Percentiles rank a stretch among this genome's conserved stretches.
Evolutionary conservation across 2,888 invertebrate genomes (phyloP).

Genomic region (Dynastes maya): DNA sequence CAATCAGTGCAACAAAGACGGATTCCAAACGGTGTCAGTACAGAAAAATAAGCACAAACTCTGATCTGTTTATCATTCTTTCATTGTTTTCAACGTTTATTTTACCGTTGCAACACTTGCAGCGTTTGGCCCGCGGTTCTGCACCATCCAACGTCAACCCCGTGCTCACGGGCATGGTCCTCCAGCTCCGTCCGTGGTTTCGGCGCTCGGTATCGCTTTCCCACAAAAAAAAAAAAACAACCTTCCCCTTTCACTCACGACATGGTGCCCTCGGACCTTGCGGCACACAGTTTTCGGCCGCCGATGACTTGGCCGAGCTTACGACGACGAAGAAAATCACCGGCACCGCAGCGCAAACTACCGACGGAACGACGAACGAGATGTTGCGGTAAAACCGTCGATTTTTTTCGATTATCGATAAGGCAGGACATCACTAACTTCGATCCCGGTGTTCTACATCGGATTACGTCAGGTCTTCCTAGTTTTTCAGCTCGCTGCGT

Average conservation of each 20-base stretch:
- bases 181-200: slow-evolving; percentile 27
- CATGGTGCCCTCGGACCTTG: background rate
- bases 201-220: background rate
- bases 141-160: slow-evolving; percentile 73
- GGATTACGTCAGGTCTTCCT: no score
- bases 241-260: background rate
- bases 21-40: background rate
- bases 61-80: background rate
- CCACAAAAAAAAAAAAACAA: no score
- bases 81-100: slow-evolving; percentile 1
- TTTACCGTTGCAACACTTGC: slow-evolving; percentile 92
- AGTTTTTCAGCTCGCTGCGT: background rate
- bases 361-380: background rate
- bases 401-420: no score
- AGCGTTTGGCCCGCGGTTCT: slow-evolving; percentile 91
- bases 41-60: slow-evolving; percentile 3
- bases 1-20: no score
- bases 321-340: slow-evolving; percentile 62
- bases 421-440: no score
- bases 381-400: background rate
- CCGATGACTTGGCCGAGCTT: slow-evolving; percentile 67
- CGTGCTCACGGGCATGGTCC: slow-evolving; percentile 77
- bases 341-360: slow-evolving; percentile 40
- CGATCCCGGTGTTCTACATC: no score
- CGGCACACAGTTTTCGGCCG: slow-evolving; percentile 62